Percentiles rank a stretch among this genome's conserved stretches.
Evolutionary conservation across 1,140 invertebrate genomes (phyloP).

Genomic region (Drosophila varians): DNA sequence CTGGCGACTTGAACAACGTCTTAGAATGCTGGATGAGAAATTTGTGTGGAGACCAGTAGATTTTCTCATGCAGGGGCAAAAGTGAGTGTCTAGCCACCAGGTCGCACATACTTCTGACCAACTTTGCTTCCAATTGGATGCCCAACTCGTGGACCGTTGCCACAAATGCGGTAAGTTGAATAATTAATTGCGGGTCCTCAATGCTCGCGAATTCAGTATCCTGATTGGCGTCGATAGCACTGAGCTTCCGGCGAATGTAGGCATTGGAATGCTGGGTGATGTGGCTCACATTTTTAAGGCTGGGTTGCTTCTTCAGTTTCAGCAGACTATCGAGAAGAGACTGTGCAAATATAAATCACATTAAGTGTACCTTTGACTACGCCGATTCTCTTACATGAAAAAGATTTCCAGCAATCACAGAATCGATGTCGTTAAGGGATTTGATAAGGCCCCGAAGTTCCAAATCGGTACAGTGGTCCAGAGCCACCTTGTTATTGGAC

Average conservation of each 20-base stretch:
- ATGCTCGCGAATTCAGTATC: slow-evolving; percentile 37
- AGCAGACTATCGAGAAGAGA: slow-evolving; percentile 87
- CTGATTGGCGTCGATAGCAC: slow-evolving; percentile 31
- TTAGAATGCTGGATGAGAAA: slow-evolving; percentile 55
- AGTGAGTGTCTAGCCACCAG: slow-evolving; percentile 31
- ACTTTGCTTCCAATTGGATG: slow-evolving; percentile 54
- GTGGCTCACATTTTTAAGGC: slow-evolving; percentile 86
- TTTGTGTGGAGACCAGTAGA: slow-evolving; percentile 47
- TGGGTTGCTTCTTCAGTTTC: slow-evolving; percentile 86
- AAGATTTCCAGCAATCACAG: slow-evolving; percentile 87
- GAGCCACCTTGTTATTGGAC: slow-evolving; percentile 24
- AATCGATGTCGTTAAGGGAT: slow-evolving; percentile 68
- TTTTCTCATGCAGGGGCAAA: slow-evolving; percentile 30
- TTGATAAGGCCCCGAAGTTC: slow-evolving; percentile 59
- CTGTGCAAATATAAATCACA: slow-evolving; percentile 12
- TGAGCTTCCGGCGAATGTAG: slow-evolving; percentile 86
- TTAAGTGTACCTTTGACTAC: not conserved
- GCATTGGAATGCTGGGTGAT: slow-evolving; percentile 89
- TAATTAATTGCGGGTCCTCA: slow-evolving; percentile 45
- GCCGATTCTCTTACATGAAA: slow-evolving; percentile 85
- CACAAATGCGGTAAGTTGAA: slow-evolving; percentile 42
- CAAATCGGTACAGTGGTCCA: slow-evolving; percentile 16
- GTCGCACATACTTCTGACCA: slow-evolving; percentile 38
- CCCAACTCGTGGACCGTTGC: slow-evolving; percentile 51
- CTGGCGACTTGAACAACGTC: slow-evolving; percentile 40